These are phyloP conservation scores for Cybosia mesomella DNA, from an alignment of 2,888 invertebrate genomes.

Conservation along the genomic window DNA sequence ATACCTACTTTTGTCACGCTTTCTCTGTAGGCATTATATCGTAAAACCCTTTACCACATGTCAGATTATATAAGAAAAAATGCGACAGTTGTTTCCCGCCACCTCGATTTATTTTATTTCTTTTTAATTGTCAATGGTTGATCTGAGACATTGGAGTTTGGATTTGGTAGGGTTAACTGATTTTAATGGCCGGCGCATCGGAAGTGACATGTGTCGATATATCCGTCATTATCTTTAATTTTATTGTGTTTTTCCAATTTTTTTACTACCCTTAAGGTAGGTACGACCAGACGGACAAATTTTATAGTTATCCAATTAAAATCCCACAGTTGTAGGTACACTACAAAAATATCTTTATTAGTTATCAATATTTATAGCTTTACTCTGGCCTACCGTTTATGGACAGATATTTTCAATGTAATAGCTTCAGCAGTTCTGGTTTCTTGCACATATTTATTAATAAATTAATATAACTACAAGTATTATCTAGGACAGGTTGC, in stretches of 20 bases:
- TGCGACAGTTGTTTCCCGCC: conserved; percentile 83
- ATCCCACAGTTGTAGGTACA: not conserved
- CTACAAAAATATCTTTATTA: conserved; percentile 5
- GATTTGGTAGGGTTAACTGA: conserved; percentile 74
- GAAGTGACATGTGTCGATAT: conserved; percentile 83
- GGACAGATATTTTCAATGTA: conserved; percentile 1
- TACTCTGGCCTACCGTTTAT: not conserved
- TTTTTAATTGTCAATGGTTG: conserved; percentile 85
- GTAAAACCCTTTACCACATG: conserved; percentile 78
- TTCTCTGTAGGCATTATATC: conserved; percentile 78
- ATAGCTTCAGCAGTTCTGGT: conserved; percentile 1
- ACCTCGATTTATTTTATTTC: conserved; percentile 84
- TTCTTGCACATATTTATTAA: conserved; percentile 4
- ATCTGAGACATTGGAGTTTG: conserved; percentile 57
- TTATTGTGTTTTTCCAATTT: conserved; percentile 61
- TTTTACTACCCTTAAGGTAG: conserved; percentile 16
- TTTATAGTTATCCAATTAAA: conserved; percentile 17
- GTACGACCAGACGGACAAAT: conserved; percentile 28
- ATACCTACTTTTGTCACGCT: conserved; percentile 79
- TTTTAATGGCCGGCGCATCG: conserved; percentile 73
- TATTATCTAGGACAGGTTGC: not conserved
- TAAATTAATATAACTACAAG: not conserved
- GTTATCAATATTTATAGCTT: conserved; percentile 14
- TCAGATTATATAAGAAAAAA: conserved; percentile 63
- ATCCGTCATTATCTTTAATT: conserved; percentile 81